A percentile compares a stretch with the other conserved stretches of the same genome.
These are phyloP conservation scores for Cochlearius cochlearius DNA, from an alignment of 2,113 vertebrate species.

Conservation along the genomic window DNA sequence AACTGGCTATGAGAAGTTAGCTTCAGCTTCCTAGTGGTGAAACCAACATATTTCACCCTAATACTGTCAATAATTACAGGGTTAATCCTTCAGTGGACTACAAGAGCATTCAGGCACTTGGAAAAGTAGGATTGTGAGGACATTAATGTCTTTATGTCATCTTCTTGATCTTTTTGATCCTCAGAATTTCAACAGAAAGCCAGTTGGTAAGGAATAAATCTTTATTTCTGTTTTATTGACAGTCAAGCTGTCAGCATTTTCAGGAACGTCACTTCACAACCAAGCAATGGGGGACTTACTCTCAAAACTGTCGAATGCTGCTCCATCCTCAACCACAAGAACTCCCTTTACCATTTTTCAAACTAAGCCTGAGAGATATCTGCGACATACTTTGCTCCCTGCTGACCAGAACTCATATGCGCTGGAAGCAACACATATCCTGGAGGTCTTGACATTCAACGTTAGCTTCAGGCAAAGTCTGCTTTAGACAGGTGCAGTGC, in stretches of 20 bases:
- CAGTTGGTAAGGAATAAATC: background rate
- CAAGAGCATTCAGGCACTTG: background rate
- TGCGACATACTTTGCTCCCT: background rate
- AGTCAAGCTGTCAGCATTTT: background rate
- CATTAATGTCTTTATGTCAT: background rate
- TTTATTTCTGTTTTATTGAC: background rate
- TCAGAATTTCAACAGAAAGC: background rate
- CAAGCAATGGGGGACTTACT: background rate
- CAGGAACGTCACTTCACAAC: background rate
- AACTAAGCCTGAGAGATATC: background rate
- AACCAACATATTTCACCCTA: background rate
- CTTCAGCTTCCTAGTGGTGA: background rate
- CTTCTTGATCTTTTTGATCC: background rate
- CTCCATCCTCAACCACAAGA: background rate
- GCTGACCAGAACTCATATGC: background rate
- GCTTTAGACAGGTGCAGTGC: background rate
- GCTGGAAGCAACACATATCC: background rate
- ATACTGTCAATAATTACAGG: background rate
- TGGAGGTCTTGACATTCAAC: background rate
- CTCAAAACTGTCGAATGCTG: background rate
- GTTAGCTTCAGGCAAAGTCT: background rate
- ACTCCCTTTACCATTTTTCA: background rate
- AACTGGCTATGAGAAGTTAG: background rate
- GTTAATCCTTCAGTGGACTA: background rate
- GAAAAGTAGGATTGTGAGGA: background rate